phyloP scores from a whole-genome alignment of 92 coral and sea anemone species.

The Phenganax marumi region DNA sequence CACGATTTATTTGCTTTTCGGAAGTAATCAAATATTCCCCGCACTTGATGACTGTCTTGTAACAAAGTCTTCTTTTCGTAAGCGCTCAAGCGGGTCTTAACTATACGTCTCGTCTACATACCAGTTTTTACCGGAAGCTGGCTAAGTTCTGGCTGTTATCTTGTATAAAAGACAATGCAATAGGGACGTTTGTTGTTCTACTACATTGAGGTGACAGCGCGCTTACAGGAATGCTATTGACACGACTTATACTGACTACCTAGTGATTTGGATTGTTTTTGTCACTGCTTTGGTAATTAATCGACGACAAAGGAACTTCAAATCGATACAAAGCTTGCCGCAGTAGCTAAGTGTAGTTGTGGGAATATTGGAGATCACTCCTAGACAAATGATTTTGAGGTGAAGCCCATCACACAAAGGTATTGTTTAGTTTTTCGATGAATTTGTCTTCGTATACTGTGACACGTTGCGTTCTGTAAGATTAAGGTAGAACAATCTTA shows the following conservation, averaged over 20 bases:
- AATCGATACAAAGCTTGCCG: constrained; percentile 20
- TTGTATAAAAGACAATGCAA: constrained; percentile 31
- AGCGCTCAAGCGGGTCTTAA: constrained; percentile 33
- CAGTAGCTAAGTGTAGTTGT: neutral
- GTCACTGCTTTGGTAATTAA: constrained; percentile 10
- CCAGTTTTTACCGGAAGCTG: constrained; percentile 20
- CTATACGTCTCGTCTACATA: constrained; percentile 24
- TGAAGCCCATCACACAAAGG: constrained; percentile 17
- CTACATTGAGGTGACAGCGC: neutral
- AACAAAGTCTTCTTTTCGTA: constrained; percentile 17
- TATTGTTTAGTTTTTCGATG: constrained; percentile 11
- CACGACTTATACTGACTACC: constrained; percentile 13
- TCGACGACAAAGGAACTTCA: constrained; percentile 27
- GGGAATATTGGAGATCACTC: neutral
- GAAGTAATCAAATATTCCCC: constrained; percentile 24
- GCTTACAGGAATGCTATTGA: constrained; percentile 14
- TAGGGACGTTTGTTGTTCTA: constrained; percentile 32
- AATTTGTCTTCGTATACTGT: constrained; percentile 18
- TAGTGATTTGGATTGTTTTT: constrained; percentile 19
- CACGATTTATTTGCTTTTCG: constrained; percentile 27
- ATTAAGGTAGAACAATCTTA: constrained; percentile 21
- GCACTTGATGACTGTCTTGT: neutral
- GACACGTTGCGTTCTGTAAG: neutral
- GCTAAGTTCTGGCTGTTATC: constrained; percentile 9
- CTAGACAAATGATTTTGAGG: neutral